Conservation (phyloP, 2,113 vertebrate species). For the Otolemur garnettii region DNA sequence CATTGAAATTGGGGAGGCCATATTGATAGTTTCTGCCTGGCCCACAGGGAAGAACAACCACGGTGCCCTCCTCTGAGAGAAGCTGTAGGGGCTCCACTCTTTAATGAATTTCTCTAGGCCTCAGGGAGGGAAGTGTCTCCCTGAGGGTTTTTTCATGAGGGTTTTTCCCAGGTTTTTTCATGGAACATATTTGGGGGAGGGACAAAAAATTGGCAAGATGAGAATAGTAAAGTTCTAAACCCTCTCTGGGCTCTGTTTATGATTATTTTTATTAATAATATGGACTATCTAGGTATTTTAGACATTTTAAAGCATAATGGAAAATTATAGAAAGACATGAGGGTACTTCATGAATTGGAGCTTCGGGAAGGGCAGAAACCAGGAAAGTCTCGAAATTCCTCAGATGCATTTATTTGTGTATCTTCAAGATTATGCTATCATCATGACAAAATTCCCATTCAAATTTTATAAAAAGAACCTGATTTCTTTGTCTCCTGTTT, state of each 20-base stretch:
- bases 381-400: neutral
- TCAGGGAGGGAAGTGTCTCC: neutral
- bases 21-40: neutral
- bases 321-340: neutral
- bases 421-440: neutral
- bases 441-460: neutral
- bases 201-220: neutral
- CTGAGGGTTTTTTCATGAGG: no score
- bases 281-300: neutral
- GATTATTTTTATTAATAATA: neutral
- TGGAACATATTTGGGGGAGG: neutral
- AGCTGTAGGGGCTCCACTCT: neutral
- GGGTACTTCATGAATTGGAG: neutral
- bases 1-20: neutral
- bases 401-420: neutral
- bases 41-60: neutral
- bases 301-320: neutral
- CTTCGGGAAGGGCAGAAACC: neutral
- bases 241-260: neutral
- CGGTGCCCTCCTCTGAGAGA: neutral
- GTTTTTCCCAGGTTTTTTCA: neutral
- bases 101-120: neutral
- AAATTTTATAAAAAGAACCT: neutral
- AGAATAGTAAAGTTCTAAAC: neutral
- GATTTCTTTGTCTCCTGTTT: constrained; percentile 11